A percentile compares a stretch with the other conserved stretches of the same genome.
Conservation (phyloP, 2,113 vertebrate species). For the Phasianus colchicus region DNA sequence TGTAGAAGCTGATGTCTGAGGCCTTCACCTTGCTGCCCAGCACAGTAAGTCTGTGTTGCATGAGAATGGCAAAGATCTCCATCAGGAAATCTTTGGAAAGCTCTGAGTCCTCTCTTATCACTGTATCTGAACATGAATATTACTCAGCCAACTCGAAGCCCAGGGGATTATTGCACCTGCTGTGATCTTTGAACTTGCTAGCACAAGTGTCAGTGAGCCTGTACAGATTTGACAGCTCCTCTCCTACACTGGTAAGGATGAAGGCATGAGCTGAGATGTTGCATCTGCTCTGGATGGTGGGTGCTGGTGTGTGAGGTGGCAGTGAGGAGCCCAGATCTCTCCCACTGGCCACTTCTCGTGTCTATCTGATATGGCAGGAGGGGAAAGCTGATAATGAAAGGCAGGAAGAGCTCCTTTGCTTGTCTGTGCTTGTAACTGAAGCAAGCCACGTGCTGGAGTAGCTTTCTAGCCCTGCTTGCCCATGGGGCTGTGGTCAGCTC, state of each 20-base stretch:
- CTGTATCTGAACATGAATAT: too few relatives aligned
- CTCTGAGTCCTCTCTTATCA: too few relatives aligned
- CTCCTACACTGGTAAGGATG: too few relatives aligned
- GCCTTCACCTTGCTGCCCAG: neutral
- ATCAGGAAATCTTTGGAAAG: too few relatives aligned
- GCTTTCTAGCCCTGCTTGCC: rapidly evolving
- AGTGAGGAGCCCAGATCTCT: neutral
- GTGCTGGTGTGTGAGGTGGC: neutral
- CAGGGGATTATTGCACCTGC: neutral
- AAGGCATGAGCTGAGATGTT: neutral
- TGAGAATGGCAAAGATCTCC: too few relatives aligned
- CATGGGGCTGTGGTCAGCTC: neutral
- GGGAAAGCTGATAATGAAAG: neutral
- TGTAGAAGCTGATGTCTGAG: too few relatives aligned
- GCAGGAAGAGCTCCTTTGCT: neutral
- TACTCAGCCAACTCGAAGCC: neutral
- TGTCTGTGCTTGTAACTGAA: too few relatives aligned
- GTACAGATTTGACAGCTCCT: neutral
- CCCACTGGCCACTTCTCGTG: neutral
- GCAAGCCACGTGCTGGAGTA: rapidly evolving
- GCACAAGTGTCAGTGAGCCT: neutral
- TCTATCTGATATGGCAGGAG: neutral
- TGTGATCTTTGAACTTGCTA: neutral
- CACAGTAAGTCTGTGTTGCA: neutral
- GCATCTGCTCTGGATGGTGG: neutral